phyloP scores from a whole-genome alignment of 2,888 invertebrate species.

The Netelia melanura region DNA sequence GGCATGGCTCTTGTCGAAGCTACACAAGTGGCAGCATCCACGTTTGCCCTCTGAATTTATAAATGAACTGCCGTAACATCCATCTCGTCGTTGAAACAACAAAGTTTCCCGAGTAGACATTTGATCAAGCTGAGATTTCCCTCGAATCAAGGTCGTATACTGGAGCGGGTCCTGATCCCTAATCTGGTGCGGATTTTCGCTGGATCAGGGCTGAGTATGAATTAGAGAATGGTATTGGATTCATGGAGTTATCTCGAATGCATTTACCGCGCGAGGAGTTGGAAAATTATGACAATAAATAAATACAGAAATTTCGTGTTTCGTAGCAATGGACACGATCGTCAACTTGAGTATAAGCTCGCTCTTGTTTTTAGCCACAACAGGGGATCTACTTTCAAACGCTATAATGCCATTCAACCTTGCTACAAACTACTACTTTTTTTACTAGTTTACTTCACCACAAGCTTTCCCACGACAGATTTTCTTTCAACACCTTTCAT shows the following conservation, averaged over 20 bases:
- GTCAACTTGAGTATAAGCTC: background rate
- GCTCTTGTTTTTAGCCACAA: conserved; percentile 9
- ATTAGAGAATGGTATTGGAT: too few relatives aligned
- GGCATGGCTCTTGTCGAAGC: background rate
- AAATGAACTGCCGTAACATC: background rate
- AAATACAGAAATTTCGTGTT: background rate
- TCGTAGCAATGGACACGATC: background rate
- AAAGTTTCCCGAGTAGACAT: background rate
- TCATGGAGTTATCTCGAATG: too few relatives aligned
- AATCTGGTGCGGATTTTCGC: too few relatives aligned
- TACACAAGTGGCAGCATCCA: background rate
- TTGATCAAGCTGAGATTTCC: too few relatives aligned
- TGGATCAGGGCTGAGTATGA: too few relatives aligned
- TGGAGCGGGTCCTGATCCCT: too few relatives aligned
- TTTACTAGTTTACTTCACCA: conserved; percentile 15
- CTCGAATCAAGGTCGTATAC: too few relatives aligned
- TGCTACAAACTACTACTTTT: conserved; percentile 28
- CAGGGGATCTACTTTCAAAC: background rate
- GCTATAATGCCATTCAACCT: conserved; percentile 18
- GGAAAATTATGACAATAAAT: too few relatives aligned
- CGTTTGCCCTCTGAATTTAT: conserved; percentile 7
- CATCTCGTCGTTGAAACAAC: background rate
- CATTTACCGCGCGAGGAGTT: too few relatives aligned
- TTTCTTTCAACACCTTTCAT: conserved; percentile 12
- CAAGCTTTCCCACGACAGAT: background rate